Conservation (phyloP, 1,140 invertebrate species). For the Papilio xuthus region DNA sequence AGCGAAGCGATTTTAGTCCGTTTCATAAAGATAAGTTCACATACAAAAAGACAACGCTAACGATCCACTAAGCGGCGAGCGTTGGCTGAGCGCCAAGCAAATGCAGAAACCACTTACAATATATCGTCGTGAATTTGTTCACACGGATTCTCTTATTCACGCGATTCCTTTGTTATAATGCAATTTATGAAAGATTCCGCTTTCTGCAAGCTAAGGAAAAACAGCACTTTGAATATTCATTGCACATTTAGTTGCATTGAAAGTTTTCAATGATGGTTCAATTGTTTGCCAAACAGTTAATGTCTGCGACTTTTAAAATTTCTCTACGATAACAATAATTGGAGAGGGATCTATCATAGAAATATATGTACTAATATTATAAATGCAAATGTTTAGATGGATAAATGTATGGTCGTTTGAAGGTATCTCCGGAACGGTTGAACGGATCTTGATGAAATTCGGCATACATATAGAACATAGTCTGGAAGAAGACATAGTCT, state of each 20-base stretch:
- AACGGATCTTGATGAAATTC: too few species aligned
- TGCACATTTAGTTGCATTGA: conserved; percentile 12
- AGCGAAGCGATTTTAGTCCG: conserved; percentile 29
- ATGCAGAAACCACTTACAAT: conserved; percentile 29
- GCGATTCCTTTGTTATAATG: conserved; percentile 30
- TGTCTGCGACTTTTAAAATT: background rate
- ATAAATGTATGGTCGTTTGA: too few species aligned
- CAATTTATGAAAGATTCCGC: conserved; percentile 21
- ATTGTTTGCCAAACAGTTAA: background rate
- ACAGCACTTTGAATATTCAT: conserved; percentile 7
- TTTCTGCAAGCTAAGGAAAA: conserved; percentile 17
- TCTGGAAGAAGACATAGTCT: too few species aligned
- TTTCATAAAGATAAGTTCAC: conserved; percentile 33
- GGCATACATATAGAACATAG: too few species aligned
- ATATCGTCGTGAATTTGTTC: conserved; percentile 32
- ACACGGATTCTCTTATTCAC: conserved; percentile 33
- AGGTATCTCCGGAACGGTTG: too few species aligned
- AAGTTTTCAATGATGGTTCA: conserved; percentile 5
- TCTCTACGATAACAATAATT: background rate
- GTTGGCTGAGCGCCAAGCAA: conserved; percentile 32
- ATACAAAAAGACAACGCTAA: conserved; percentile 29
- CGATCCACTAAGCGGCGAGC: conserved; percentile 24
- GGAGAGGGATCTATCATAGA: too few species aligned
- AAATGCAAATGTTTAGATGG: too few species aligned
- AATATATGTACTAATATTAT: too few species aligned